Conservation (phyloP, 2,888 invertebrate species). For the Plagodis dolabraria region DNA sequence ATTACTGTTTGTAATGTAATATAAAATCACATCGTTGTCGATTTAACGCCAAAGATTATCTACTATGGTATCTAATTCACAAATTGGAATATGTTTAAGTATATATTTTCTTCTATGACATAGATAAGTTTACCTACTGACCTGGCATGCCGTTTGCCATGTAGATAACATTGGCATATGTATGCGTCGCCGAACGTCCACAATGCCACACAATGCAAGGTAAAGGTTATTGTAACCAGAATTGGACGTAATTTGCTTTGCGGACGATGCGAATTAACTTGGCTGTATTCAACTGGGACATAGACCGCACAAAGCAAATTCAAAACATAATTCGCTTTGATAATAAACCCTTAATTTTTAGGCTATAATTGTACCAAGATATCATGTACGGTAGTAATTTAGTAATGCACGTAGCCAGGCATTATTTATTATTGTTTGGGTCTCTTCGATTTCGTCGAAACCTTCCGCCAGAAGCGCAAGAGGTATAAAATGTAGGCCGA, state of each 20-base stretch:
- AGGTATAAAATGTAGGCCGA: too few relatives aligned
- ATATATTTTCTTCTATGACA: too few relatives aligned
- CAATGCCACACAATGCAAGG: constrained; percentile 70
- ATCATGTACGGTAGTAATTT: neutral
- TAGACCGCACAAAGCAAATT: constrained; percentile 29
- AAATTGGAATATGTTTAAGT: too few relatives aligned
- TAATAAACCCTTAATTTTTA: constrained; percentile 29
- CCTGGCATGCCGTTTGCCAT: neutral
- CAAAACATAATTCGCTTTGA: constrained; percentile 37
- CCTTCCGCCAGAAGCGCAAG: too few relatives aligned
- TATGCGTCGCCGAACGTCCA: constrained; percentile 34
- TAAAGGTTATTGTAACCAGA: constrained; percentile 76
- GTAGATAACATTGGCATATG: neutral
- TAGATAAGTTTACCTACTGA: neutral
- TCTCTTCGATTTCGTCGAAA: too few relatives aligned
- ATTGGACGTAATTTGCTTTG: constrained; percentile 61
- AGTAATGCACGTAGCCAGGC: neutral
- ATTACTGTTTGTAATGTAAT: too few relatives aligned
- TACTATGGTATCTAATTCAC: too few relatives aligned
- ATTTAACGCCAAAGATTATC: too few relatives aligned
- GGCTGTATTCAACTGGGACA: constrained; percentile 48
- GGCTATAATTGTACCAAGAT: constrained; percentile 14
- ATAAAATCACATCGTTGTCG: too few relatives aligned
- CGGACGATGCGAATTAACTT: constrained; percentile 54
- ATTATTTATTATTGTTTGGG: neutral